Evolutionary conservation across 2,888 invertebrate genomes (phyloP), one percentile per base, ranked within the genome.

Genomic region (Tipula vernalis): DNA sequence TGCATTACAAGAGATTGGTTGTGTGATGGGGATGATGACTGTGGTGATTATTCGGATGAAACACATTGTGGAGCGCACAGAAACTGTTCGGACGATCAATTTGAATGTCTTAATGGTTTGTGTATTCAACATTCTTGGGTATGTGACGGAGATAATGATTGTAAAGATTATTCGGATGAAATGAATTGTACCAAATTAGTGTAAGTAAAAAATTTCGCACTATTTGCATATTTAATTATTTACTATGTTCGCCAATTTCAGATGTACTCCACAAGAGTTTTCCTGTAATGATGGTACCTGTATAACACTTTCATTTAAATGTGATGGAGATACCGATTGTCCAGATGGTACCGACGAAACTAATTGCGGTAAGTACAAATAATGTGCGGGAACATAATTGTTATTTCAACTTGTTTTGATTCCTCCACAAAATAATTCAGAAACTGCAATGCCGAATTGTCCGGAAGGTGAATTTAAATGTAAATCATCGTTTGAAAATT

Each of bases 131-230:
- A 93, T 88, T 93, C 93, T 18, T 96, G 96, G 95, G 92, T 94
- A 5, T 97, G 96, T 90, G 96, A 96, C 89, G 94, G 94, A 0
- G 96, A 96, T 89, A 95, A 96, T 90, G 96, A 97, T 90, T 97
- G 96, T 89, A 94, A 94, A 86, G 96, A 96, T 89, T 95, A 93
- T 89, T 95, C 96, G 0, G 96, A 97, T 89, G 96, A 97, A 90
- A 90, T 92, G 28, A 95, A 95, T 91, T 96, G 96, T 90, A 95
- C 95, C 28, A 94, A 93, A 89, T 92, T 92, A 87, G 93, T 93
- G 95, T 95, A 89, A 94, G 94, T 92, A 2, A 28, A 71, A 28
- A 0, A 18, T 13, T 10, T 10, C n/a, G n/a, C 51, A 51, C n/a
- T 39, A 39, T 39, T 6, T 39, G 5, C 1, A 51, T n/a, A 6